Evolutionary conservation across 2,888 invertebrate species (phyloP), one percentile per base, ranked within the genome.

Genomic region (Rapana venosa): DNA sequence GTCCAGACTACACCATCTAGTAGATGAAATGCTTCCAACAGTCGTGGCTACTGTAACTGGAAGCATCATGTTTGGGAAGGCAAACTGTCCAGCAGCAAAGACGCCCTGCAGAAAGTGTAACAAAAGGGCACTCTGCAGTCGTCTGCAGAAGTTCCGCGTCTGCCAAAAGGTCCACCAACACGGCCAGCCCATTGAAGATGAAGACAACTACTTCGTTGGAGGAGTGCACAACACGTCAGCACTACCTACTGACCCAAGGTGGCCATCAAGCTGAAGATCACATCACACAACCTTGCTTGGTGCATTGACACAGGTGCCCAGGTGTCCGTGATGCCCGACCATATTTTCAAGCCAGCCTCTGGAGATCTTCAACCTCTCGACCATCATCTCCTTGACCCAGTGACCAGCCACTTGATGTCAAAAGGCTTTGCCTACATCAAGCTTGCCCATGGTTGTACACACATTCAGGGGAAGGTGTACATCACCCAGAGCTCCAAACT

Each of bases 361-460:
- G 58, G 84, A 30, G 58, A 13, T 36, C 58, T 84, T 30, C 58
- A 84, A 22, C 58, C 26, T 11, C n/a, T 30, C 30, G 84, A 84
- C 30, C n/a, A n/a, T 20, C 0, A 26, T 1, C 56, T 58, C 20
- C 58, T 84, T 84, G 58, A 58, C n/a, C 32, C 30, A 58, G 58
- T 0, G 5, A 30, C 56, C n/a, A 1, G 30, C 0, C 58, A 1
- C 17, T 58, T 30, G 1, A 0, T 1, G 0, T 22, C 47, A 36
- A 47, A 83, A 47, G 81, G 81, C 13, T 83, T 83, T 83, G 81
- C 81, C 1, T 83, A 47, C 81, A 83, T 83, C 81, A 83, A 47
- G 47, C 47, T 83, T 1, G 13, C 4, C 47, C 47, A 83, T 26
- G 81, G 81, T 22, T 17, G 22, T 13, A 83, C 47, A 30, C 17